Evolutionary conservation across 2,888 invertebrate species (phyloP).

Genomic region (Pyrrhia umbra): DNA sequence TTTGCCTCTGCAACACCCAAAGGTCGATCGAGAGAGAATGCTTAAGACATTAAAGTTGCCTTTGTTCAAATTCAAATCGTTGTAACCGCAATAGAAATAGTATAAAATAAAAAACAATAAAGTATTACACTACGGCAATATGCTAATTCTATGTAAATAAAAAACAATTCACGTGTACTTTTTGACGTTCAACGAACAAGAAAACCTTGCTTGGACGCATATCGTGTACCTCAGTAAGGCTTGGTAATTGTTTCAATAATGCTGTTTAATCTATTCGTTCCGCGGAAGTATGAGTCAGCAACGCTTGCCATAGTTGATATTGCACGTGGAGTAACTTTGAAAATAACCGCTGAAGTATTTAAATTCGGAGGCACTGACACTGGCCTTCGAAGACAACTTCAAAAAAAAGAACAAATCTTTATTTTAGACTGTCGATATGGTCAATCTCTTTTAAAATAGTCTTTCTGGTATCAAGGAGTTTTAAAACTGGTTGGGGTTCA

Average conservation of each 20-base stretch:
- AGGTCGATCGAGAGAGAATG: too few relatives aligned
- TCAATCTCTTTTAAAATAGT: conserved; percentile 32
- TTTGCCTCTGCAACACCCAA: neutral
- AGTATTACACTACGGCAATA: neutral
- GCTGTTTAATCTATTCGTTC: conserved; percentile 46
- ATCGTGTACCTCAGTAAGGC: conserved; percentile 13
- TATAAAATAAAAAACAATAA: neutral
- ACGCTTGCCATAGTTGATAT: conserved; percentile 10
- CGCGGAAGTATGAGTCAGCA: conserved; percentile 53
- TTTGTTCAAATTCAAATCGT: neutral
- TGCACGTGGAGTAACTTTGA: conserved; percentile 39
- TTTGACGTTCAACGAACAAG: conserved; percentile 26
- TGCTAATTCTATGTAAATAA: neutral
- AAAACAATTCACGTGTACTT: conserved; percentile 23
- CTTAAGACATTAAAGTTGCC: neutral
- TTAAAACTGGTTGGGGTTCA: conserved; percentile 44
- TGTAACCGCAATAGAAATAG: neutral
- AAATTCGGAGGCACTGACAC: neutral
- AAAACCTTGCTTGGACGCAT: conserved; percentile 27
- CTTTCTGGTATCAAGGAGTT: conserved; percentile 34
- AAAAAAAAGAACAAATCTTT: conserved; percentile 15
- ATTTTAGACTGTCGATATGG: conserved; percentile 7
- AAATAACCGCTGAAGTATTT: conserved; percentile 17
- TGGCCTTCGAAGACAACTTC: neutral
- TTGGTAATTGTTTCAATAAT: conserved; percentile 23